These are phyloP conservation scores for Benitochromis conjunctus DNA, from an alignment of 2,113 vertebrate species.

Conservation along the genomic window DNA sequence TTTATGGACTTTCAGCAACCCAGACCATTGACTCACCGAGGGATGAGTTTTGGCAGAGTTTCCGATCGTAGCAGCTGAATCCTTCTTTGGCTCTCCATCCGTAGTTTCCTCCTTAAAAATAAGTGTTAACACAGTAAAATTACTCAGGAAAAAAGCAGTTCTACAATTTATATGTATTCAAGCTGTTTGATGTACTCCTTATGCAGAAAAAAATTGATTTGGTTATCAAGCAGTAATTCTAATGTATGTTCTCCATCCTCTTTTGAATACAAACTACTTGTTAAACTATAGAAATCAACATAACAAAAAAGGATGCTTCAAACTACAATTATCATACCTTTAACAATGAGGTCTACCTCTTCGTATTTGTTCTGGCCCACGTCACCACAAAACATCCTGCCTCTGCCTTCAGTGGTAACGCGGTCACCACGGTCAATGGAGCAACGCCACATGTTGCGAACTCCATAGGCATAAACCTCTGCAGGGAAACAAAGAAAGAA, in stretches of 20 bases:
- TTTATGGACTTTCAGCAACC: not conserved
- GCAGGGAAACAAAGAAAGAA: not conserved
- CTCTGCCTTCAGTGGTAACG: constrained; percentile 52
- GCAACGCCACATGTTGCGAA: constrained; percentile 84
- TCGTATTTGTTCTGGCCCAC: constrained; percentile 83
- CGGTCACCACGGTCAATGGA: constrained; percentile 78
- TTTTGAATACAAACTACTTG: not conserved
- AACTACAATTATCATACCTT: constrained; percentile 38
- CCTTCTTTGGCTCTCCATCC: constrained; percentile 83
- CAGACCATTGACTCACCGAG: constrained; percentile 63
- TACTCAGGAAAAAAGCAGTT: not conserved
- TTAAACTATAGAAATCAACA: not conserved
- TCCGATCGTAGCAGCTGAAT: constrained; percentile 79
- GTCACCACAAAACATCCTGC: constrained; percentile 79
- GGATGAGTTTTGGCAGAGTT: constrained; percentile 78
- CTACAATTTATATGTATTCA: not conserved
- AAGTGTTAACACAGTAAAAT: not conserved
- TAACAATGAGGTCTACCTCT: constrained; percentile 78
- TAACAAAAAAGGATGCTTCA: not conserved
- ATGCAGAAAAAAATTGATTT: not conserved
- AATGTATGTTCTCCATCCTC: not conserved
- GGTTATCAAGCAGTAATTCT: not conserved
- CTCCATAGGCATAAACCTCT: constrained; percentile 80
- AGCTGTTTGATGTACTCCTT: not conserved
- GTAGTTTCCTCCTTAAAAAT: constrained; percentile 75